A percentile compares a stretch with the other conserved stretches of the same genome.
These are phyloP conservation scores for Atethmia centrago DNA, from an alignment of 2,888 invertebrate species.

Conservation along the genomic window DNA sequence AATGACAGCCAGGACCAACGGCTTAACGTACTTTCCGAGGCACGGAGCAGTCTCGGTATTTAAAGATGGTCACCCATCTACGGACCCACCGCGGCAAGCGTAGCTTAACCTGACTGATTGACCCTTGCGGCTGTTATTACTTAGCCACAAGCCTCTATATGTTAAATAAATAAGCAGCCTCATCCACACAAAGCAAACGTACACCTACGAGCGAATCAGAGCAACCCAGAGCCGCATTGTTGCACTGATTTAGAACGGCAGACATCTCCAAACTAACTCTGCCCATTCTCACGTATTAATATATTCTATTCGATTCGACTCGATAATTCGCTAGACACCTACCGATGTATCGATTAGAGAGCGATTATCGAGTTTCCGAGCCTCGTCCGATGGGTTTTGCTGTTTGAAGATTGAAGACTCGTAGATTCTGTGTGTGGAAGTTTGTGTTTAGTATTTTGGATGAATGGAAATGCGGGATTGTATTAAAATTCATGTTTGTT, in stretches of 20 bases:
- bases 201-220: slow-evolving; percentile 86
- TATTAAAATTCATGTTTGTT: slow-evolving; percentile 30
- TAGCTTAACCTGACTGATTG: too few relatives aligned
- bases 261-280: slow-evolving; percentile 81
- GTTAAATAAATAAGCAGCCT: not conserved
- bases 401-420: slow-evolving; percentile 49
- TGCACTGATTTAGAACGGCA: slow-evolving; percentile 88
- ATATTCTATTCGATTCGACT: slow-evolving; percentile 85
- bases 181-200: slow-evolving; percentile 74
- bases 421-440: slow-evolving; percentile 7
- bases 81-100: too few relatives aligned
- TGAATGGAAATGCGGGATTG: slow-evolving; percentile 26
- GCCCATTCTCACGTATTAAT: slow-evolving; percentile 88
- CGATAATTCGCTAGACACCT: slow-evolving; percentile 81
- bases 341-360: slow-evolving; percentile 86
- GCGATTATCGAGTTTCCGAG: slow-evolving; percentile 65
- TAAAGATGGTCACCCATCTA: too few relatives aligned
- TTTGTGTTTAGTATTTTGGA: slow-evolving; percentile 36
- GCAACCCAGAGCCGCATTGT: slow-evolving; percentile 84
- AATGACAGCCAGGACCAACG: too few relatives aligned
- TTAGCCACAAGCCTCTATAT: too few relatives aligned
- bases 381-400: slow-evolving; percentile 49
- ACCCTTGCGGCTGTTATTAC: too few relatives aligned
- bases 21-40: too few relatives aligned
- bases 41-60: too few relatives aligned